Percentiles rank a stretch among this genome's conserved stretches.
Conservation (phyloP, 1,140 invertebrate species). For the Idris sp. region DNA sequence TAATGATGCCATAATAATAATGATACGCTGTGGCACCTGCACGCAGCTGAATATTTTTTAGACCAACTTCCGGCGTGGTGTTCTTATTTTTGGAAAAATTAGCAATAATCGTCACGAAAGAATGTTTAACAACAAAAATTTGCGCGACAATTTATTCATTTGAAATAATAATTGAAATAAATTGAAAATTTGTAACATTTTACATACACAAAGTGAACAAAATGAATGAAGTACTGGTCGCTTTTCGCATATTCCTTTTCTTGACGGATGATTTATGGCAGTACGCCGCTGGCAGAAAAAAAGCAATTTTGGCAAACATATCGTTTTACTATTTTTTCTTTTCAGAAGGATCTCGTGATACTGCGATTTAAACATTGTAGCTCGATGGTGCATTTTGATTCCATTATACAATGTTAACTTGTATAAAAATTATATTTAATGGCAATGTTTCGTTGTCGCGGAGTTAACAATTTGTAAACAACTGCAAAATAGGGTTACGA, state of each 20-base stretch:
- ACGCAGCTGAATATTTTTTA: slow-evolving; percentile 60
- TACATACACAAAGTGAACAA: too few species aligned
- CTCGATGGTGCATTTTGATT: too few species aligned
- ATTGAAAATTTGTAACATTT: too few species aligned
- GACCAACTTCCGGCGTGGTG: slow-evolving; percentile 50
- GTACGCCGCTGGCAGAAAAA: slow-evolving; percentile 27
- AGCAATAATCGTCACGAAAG: slow-evolving; percentile 33
- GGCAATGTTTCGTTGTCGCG: too few species aligned
- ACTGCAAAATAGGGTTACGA: neutral
- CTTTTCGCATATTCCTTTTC: slow-evolving; percentile 39
- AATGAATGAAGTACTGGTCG: too few species aligned
- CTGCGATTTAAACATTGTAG: too few species aligned
- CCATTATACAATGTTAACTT: too few species aligned
- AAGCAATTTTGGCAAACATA: slow-evolving; percentile 40
- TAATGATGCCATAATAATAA: slow-evolving; percentile 46
- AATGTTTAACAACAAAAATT: slow-evolving; percentile 46
- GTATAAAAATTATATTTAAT: slow-evolving; percentile 15
- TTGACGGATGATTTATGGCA: slow-evolving; percentile 37
- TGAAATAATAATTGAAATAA: too few species aligned
- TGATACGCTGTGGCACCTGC: slow-evolving; percentile 62
- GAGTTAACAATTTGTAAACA: neutral
- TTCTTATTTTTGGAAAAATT: slow-evolving; percentile 59
- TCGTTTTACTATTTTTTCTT: too few species aligned
- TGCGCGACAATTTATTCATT: neutral
- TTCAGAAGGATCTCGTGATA: too few species aligned